phyloP scores from a whole-genome alignment of 2,888 invertebrate genomes.

The Idaea aversata region DNA sequence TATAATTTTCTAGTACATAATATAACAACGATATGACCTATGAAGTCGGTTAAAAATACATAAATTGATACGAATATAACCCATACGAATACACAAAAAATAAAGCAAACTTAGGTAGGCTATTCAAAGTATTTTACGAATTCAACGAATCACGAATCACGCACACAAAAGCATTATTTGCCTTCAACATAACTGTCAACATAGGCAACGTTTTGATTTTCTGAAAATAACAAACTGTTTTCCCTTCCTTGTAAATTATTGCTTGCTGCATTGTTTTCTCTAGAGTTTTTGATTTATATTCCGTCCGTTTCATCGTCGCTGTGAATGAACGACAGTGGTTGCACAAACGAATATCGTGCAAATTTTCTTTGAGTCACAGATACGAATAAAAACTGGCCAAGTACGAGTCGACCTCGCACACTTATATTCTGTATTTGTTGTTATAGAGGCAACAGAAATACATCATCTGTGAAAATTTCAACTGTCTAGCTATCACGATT shows the following conservation, averaged over 20 bases:
- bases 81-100: slow-evolving; percentile 9
- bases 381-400: slow-evolving; percentile 28
- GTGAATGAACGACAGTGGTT: slow-evolving; percentile 11
- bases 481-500: too few species aligned
- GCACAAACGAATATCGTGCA: slow-evolving; percentile 29
- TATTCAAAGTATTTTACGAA: neutral
- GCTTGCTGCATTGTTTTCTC: slow-evolving; percentile 34
- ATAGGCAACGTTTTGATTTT: slow-evolving; percentile 34
- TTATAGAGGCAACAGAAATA: too few species aligned
- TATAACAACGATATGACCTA: too few species aligned
- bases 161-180: slow-evolving; percentile 25
- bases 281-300: slow-evolving; percentile 37
- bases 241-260: slow-evolving; percentile 28
- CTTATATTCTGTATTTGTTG: too few species aligned
- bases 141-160: neutral
- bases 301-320: slow-evolving; percentile 8
- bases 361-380: slow-evolving; percentile 34
- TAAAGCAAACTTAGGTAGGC: neutral
- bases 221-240: slow-evolving; percentile 33
- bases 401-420: too few species aligned
- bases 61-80: too few species aligned
- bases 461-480: too few species aligned
- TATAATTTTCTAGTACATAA: too few species aligned
- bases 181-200: slow-evolving; percentile 31
- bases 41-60: too few species aligned